phyloP scores from a whole-genome alignment of 2,113 vertebrate species.

The Zosterops japonicus region DNA sequence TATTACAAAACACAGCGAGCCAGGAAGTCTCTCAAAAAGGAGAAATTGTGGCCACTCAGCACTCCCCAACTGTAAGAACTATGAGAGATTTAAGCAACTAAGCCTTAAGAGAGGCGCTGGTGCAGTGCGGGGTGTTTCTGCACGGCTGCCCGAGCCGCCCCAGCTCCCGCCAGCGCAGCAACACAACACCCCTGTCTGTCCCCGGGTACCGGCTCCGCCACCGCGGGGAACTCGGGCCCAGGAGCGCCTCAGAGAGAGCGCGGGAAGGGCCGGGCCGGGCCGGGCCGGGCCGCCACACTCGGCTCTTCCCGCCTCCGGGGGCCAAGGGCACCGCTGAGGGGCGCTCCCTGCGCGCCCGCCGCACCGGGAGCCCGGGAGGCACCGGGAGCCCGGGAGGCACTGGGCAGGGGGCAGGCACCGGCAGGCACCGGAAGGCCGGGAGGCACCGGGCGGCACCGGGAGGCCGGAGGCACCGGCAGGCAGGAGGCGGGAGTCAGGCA shows the following conservation, averaged over 20 bases:
- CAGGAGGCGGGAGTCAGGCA: too few species aligned
- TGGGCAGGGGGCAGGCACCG: neutral
- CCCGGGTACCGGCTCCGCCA: rapidly evolving
- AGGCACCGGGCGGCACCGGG: too few species aligned
- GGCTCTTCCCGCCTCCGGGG: neutral
- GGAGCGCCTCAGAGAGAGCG: neutral
- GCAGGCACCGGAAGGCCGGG: too few species aligned
- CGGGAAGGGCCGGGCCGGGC: neutral
- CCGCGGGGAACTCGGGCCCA: neutral
- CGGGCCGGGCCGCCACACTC: neutral
- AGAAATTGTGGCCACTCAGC: neutral
- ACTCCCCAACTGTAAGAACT: neutral
- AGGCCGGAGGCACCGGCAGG: too few species aligned
- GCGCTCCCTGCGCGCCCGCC: neutral
- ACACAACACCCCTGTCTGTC: rapidly evolving
- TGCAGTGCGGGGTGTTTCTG: rapidly evolving
- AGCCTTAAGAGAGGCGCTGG: neutral
- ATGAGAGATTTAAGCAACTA: too few species aligned
- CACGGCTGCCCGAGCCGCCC: rapidly evolving
- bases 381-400: neutral
- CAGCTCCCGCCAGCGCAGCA: rapidly evolving
- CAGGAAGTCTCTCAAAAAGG: neutral
- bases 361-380: neutral
- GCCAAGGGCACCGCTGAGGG: neutral
- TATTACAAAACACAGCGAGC: neutral